Evolutionary conservation across 2,888 invertebrate genomes (phyloP), one percentile per base, ranked within the genome.

Genomic region (Petrolisthes cinctipes): DNA sequence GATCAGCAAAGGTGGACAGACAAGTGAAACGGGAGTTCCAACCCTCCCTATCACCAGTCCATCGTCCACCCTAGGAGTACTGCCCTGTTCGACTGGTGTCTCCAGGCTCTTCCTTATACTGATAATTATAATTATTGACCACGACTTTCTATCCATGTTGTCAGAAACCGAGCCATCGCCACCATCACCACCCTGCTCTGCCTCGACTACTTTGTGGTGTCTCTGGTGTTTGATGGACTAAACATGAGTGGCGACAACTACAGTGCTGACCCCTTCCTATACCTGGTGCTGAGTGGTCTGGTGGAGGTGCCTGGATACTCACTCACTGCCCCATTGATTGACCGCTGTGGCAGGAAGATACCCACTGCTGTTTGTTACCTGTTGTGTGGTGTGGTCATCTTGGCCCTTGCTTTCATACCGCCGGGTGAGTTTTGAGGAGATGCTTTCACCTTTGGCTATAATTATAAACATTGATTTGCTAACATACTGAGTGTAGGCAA

Each of bases 221-320:
- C 61, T 11, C 78, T 89, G 80, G 86, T 89, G 53, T 89, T 83
- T 75, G 85, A 83, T 68, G 89, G 89, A 11, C 83, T 89, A 53
- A 86, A 86, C 68, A 23, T 89, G 54, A 23, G 66, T 23, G 83
- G 86, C 9, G 86, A 75, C 61, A 76, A n/a, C 81, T 86, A 76
- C 83, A 79, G 61, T 7, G 86, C 86, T 9, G 73, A 89, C 83
- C 86, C 86, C 51, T 89, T 89, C 81, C 66, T 86, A 7, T 89
- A 86, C 81, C 76, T 89, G 54, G 54, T 83, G 61, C 83, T 89
- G 51, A 79, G 83, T 11, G 89, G 89, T 7, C 81, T 89, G 83
- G 73, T 83, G 80, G 90, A 90, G 73, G 81, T 82, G 11, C 78
- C 78, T 0, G 20, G 54, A 17, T 79, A 79, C 56, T 53, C 85